phyloP scores from a whole-genome alignment of 2,113 vertebrate species.

The Myanophis thanlyinensis region DNA sequence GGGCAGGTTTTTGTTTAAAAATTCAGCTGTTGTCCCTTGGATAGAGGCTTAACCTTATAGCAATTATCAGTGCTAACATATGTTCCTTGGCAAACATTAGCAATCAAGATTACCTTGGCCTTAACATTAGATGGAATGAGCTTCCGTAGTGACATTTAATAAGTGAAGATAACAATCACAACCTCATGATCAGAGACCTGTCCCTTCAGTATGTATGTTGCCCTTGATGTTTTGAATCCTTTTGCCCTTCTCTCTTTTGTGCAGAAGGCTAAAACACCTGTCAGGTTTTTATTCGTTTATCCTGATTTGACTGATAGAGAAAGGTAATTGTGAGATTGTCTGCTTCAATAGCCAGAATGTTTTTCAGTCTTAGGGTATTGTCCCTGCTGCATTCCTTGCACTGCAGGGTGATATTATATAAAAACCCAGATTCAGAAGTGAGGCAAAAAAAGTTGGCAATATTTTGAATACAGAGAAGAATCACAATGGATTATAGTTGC shows the following conservation, averaged over 20 bases:
- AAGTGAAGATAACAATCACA: background rate
- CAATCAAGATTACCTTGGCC: background rate
- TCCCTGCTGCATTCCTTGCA: background rate
- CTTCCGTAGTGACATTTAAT: background rate
- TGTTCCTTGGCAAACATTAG: background rate
- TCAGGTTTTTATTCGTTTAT: background rate
- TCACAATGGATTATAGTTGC: background rate
- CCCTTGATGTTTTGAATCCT: background rate
- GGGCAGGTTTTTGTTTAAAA: too few relatives aligned
- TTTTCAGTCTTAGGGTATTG: background rate
- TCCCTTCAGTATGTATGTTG: background rate
- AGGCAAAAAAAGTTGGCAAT: background rate
- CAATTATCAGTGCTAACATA: background rate
- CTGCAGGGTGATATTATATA: background rate
- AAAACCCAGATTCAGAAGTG: background rate
- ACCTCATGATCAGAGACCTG: background rate
- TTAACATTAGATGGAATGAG: background rate
- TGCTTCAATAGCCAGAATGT: background rate
- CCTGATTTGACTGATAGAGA: background rate
- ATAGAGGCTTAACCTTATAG: background rate
- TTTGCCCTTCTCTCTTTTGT: background rate
- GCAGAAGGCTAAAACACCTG: background rate
- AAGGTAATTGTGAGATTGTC: background rate
- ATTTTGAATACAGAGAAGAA: background rate
- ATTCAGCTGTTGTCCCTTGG: background rate